These are phyloP conservation scores for Eumeta japonica DNA, from an alignment of 1,140 invertebrate species.

Conservation along the genomic window DNA sequence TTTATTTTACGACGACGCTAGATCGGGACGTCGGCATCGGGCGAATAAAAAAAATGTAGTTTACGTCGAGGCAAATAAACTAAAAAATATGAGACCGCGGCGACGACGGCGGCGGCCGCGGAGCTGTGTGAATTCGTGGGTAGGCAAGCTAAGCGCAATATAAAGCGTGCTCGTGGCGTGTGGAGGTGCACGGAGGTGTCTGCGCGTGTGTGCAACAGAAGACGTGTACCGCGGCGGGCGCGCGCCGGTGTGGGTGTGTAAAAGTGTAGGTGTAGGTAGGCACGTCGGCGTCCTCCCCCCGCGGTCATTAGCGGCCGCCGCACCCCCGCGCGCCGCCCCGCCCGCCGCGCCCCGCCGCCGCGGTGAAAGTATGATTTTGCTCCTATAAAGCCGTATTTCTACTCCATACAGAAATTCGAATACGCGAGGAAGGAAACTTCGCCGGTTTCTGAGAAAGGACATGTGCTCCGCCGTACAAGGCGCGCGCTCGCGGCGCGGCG, in stretches of 20 bases:
- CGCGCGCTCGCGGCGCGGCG: no score
- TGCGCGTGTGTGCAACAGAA: no score
- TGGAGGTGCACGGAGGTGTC: no score
- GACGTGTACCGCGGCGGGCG: no score
- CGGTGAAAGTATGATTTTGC: slow-evolving; percentile 57
- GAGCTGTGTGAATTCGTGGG: no score
- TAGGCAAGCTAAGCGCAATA: slow-evolving; percentile 53
- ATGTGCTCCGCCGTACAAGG: no score
- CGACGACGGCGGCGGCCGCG: no score
- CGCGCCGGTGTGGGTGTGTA: no score
- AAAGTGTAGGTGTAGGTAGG: slow-evolving; percentile 35
- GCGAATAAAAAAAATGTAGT: slow-evolving; percentile 43
- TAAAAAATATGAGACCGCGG: slow-evolving; percentile 35
- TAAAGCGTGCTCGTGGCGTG: slow-evolving; percentile 48
- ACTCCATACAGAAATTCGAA: slow-evolving; percentile 56
- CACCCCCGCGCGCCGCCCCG: slow-evolving; percentile 32
- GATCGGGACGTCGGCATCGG: no score
- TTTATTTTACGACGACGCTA: no score
- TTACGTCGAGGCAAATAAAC: slow-evolving; percentile 42
- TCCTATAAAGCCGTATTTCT: slow-evolving; percentile 57
- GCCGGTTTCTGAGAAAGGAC: slow-evolving; percentile 45
- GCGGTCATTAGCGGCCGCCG: slow-evolving; percentile 50
- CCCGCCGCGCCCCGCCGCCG: slow-evolving; percentile 19
- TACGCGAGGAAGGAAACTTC: slow-evolving; percentile 44
- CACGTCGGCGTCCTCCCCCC: slow-evolving; percentile 34